phyloP scores from a whole-genome alignment of 2,113 vertebrate genomes.

The Nestor notabilis region DNA sequence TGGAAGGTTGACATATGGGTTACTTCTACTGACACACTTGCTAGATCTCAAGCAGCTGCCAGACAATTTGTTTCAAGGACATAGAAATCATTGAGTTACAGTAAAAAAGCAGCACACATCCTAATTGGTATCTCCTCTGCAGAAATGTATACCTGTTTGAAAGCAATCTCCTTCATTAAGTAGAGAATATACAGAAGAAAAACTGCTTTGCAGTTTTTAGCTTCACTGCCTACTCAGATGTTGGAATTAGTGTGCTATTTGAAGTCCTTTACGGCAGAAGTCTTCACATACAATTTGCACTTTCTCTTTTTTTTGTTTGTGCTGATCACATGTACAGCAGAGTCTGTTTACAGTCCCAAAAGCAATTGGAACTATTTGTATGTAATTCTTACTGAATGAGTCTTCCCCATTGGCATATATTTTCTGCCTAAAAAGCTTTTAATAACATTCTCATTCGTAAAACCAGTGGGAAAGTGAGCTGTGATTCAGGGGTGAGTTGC shows the following conservation, averaged over 20 bases:
- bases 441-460: neutral
- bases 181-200: neutral
- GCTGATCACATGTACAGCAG: accelerated
- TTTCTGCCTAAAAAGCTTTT: neutral
- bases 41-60: neutral
- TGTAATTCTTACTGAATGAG: neutral
- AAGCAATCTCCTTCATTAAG: neutral
- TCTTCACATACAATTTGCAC: neutral
- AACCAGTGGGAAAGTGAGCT: neutral
- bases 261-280: neutral
- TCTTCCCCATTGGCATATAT: neutral
- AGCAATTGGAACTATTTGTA: neutral
- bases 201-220: neutral
- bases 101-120: neutral
- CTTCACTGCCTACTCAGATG: neutral
- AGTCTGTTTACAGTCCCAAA: neutral
- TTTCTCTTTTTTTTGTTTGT: neutral
- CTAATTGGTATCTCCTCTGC: neutral
- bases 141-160: neutral
- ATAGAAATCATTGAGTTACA: neutral
- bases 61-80: neutral
- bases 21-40: neutral
- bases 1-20: neutral
- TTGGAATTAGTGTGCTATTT: neutral
- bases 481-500: neutral